Conservation (phyloP, 2,888 invertebrate genomes). For the Encarsia formosa region DNA sequence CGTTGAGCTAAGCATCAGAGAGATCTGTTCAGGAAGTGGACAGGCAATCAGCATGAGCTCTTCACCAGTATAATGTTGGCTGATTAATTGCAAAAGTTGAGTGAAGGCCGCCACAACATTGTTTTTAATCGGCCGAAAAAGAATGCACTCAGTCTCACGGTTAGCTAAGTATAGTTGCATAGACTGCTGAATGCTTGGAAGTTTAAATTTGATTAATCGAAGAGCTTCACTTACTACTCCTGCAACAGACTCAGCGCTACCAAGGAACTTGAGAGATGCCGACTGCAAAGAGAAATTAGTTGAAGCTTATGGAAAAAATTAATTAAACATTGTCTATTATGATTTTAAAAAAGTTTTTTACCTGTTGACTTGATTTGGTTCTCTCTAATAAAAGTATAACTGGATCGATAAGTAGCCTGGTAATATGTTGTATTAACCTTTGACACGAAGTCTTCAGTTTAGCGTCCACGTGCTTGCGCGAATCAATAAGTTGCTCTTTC, state of each 20-base stretch:
- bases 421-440: constrained; percentile 76
- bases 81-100: constrained; percentile 74
- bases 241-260: constrained; percentile 69
- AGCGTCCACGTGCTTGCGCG: constrained; percentile 92
- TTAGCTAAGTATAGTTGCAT: constrained; percentile 96
- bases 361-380: constrained; percentile 29
- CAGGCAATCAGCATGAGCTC: constrained; percentile 81
- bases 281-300: background rate
- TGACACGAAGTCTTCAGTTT: constrained; percentile 89
- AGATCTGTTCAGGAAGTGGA: constrained; percentile 90
- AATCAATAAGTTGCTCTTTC: constrained; percentile 86
- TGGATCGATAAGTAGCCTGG: constrained; percentile 71
- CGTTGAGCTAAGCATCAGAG: constrained; percentile 79
- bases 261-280: too few species aligned
- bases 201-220: constrained; percentile 71
- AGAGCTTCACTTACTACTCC: constrained; percentile 73
- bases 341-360: background rate
- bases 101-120: constrained; percentile 86
- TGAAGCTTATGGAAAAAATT: background rate
- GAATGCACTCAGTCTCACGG: constrained; percentile 93
- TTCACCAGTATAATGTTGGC: constrained; percentile 75
- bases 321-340: too few species aligned
- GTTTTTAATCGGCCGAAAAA: constrained; percentile 91
- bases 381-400: constrained; percentile 70
- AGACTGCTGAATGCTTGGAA: constrained; percentile 77